Conservation (phyloP, 2,113 vertebrate species). For the Albula glossodonta region DNA sequence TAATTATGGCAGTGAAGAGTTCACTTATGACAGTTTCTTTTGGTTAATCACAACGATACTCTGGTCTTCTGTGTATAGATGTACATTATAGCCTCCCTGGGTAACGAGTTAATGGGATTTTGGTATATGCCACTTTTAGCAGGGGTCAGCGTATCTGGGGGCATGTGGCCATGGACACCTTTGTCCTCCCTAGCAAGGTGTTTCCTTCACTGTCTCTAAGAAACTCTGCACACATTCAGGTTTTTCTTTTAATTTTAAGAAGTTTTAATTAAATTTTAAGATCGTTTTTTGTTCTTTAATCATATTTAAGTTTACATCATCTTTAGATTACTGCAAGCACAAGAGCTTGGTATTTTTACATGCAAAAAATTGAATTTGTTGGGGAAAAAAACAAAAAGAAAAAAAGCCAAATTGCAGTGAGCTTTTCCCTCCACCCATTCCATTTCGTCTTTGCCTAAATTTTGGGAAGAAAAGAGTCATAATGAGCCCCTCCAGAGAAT, state of each 20-base stretch:
- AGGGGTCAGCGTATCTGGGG: conserved; percentile 61
- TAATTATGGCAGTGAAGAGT: conserved; percentile 61
- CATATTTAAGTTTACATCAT: conserved; percentile 78
- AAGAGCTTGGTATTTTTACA: conserved; percentile 83
- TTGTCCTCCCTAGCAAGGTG: background rate
- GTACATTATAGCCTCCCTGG: conserved; percentile 69
- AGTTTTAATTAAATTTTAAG: too few species aligned
- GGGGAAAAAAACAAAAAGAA: conserved; percentile 35
- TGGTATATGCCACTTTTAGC: conserved; percentile 72
- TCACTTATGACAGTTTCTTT: conserved; percentile 64
- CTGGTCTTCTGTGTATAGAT: conserved; percentile 62
- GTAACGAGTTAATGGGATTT: conserved; percentile 63
- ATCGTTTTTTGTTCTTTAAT: conserved; percentile 61
- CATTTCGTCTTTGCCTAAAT: conserved; percentile 68
- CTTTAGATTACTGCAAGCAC: conserved; percentile 86
- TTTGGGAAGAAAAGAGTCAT: conserved; percentile 47
- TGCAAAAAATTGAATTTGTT: conserved; percentile 70
- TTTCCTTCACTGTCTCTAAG: conserved; percentile 1
- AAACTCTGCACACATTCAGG: background rate
- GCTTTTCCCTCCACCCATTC: conserved; percentile 33
- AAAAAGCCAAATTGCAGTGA: conserved; percentile 50
- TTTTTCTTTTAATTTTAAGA: background rate
- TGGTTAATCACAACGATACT: conserved; percentile 53
- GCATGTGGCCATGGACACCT: background rate
- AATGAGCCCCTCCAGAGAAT: conserved; percentile 73